phyloP scores from a whole-genome alignment of 2,113 vertebrate species.

The human (Homo sapiens) region GRCh38 chr2:136285501-136286000 shows the following conservation, averaged over 20 bases:
- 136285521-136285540: background rate
- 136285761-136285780: background rate
- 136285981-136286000: too few species aligned
- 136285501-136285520: background rate
- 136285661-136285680: background rate
- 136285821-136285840: background rate
- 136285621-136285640: background rate
- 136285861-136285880: background rate
- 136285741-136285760: background rate
- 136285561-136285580: background rate
- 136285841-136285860: background rate
- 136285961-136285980: too few species aligned
- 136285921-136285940: too few species aligned
- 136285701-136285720: background rate
- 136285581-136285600: background rate
- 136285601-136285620: background rate
- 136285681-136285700: accelerated
- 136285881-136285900: too few species aligned
- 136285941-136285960: too few species aligned
- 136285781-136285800: background rate
- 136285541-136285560: background rate
- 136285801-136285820: background rate
- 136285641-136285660: background rate
- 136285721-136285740: background rate
- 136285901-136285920: too few species aligned